Percentiles rank a stretch among this genome's conserved stretches.
Evolutionary conservation across 2,113 vertebrate genomes (phyloP).

Genomic region (Ictalurus punctatus): DNA sequence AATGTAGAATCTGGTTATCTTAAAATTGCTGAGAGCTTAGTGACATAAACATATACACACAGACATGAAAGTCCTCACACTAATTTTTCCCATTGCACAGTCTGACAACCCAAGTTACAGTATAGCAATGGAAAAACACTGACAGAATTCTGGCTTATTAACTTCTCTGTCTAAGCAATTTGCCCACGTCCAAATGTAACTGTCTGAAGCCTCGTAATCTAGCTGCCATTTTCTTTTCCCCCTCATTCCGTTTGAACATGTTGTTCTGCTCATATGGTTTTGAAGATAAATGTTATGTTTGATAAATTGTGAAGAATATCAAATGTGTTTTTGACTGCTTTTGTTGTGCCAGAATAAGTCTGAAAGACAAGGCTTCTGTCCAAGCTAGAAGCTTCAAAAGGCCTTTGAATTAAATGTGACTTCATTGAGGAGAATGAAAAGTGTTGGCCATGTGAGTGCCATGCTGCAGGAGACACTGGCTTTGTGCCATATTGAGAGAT

Average conservation of each 20-base stretch:
- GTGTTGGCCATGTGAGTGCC: constrained; percentile 46
- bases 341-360: constrained; percentile 61
- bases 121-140: neutral
- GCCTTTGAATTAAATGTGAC: constrained; percentile 58
- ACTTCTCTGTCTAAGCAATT: neutral
- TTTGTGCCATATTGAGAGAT: constrained; percentile 40
- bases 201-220: constrained; percentile 30
- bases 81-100: constrained; percentile 10
- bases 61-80: neutral
- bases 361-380: constrained; percentile 50
- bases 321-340: constrained; percentile 50
- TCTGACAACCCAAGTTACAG: constrained; percentile 25
- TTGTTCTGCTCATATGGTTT: constrained; percentile 4
- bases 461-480: constrained; percentile 44
- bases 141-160: constrained; percentile 1
- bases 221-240: constrained; percentile 16
- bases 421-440: constrained; percentile 56
- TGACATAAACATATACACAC: neutral
- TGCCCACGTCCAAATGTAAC: constrained; percentile 7
- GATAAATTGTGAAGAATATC: constrained; percentile 55
- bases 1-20: constrained; percentile 10
- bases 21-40: constrained; percentile 17
- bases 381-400: constrained; percentile 54
- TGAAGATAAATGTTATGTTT: constrained; percentile 48
- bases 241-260: neutral